phyloP scores from a whole-genome alignment of 2,797 vertebrate species.

The Dicrostonyx torquatus region DNA sequence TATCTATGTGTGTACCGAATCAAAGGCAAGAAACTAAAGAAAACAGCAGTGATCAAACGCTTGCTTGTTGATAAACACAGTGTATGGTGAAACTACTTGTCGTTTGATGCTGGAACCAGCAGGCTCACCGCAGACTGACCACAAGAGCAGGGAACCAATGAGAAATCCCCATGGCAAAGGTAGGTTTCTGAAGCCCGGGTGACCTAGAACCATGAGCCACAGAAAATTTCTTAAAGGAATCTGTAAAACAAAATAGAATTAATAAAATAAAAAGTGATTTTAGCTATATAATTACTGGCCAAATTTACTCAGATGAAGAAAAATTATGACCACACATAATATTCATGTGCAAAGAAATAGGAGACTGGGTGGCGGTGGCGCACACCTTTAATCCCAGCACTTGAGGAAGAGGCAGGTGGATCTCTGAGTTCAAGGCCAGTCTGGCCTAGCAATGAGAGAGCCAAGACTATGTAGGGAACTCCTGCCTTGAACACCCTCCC shows the following conservation, averaged over 20 bases:
- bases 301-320: conserved; percentile 40
- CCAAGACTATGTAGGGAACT: background rate
- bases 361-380: background rate
- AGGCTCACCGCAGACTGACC: background rate
- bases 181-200: background rate
- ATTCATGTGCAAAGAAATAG: background rate
- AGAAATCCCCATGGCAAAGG: background rate
- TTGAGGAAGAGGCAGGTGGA: background rate
- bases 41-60: background rate
- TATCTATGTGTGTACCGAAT: background rate
- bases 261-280: background rate
- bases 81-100: background rate
- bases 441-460: no score
- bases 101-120: background rate
- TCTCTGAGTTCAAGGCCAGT: background rate
- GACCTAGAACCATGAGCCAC: background rate
- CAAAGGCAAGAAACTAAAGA: background rate
- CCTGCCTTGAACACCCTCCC: no score
- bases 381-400: background rate
- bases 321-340: background rate
- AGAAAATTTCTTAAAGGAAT: background rate
- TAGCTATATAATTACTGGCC: background rate
- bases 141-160: background rate
- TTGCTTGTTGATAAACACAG: background rate
- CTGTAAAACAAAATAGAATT: conserved; percentile 39